Evolutionary conservation across 2,113 vertebrate species (phyloP).

Genomic region (Barnardius zonarius): DNA sequence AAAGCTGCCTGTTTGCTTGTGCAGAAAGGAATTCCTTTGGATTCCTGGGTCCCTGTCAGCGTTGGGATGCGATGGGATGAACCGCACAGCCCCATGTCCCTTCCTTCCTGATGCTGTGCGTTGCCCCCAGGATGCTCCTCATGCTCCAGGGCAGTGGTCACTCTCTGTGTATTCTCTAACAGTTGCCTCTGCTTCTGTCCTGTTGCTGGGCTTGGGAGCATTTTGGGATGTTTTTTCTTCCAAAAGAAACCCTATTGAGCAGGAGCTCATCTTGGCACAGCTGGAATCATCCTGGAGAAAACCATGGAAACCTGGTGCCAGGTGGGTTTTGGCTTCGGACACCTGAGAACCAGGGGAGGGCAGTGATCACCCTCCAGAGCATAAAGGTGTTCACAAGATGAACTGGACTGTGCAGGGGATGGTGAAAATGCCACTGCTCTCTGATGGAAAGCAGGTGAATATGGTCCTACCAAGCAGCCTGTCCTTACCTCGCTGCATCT

Average conservation of each 20-base stretch:
- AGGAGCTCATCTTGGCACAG: not conserved
- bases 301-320: not conserved
- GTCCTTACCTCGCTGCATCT: not conserved
- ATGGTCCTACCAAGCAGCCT: not conserved
- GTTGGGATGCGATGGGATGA: fast-evolving
- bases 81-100: too few species aligned
- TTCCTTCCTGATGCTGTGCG: not conserved
- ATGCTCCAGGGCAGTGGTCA: fast-evolving
- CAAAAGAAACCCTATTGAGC: not conserved
- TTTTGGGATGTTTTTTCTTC: not conserved
- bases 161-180: not conserved
- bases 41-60: fast-evolving
- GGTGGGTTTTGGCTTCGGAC: not conserved
- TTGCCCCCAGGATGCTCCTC: not conserved
- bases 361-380: not conserved
- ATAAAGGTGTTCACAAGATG: not conserved
- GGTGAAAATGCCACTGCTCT: not conserved
- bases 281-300: not conserved
- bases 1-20: not conserved
- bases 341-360: not conserved
- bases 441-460: not conserved
- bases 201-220: not conserved
- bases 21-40: not conserved
- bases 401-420: not conserved
- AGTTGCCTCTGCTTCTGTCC: not conserved